Base-by-base conservation (phyloP, 2,113 vertebrate genomes). In the Sander lucioperca region DNA sequence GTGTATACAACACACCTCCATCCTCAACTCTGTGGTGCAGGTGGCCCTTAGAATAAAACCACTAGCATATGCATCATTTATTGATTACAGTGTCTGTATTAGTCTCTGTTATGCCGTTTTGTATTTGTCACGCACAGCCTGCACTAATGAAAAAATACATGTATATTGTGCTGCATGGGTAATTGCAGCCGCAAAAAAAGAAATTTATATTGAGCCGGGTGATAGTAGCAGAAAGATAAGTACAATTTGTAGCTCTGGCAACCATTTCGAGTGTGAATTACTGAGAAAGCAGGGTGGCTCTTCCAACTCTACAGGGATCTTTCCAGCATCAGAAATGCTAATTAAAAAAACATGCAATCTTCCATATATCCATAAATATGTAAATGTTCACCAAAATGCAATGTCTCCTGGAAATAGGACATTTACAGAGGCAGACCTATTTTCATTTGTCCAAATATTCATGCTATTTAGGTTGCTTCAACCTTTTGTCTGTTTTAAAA, bases 21-120 rank as follows among this genome's bases (percentile, higher is more conserved):
- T 87, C 67, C 73, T 80, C 14, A 36, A 74, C 74, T 72, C 56
- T 73, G 70, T 88, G 82, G 86, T 77, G 90, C 88, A 91, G 86
- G 90, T 91, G 86, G 86, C 78, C 84, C 84, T 85, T 73, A 72
- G 80, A 91, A 91, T 86, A 74, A 86, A 93, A 87, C 74, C 79
- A 66, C 79, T 45, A 78, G 51, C 72, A 79, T 88, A 88, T 92
- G 82, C 85, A 92, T 92, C 80, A 88, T 90, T 86, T 76, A 88
- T 89, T 82, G 80, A 80, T 86, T 61, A 54, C 53, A 80, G 76
- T 74, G 63, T 84, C 79, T 85, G 57, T 66, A 72, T 87, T 86
- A 54, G 69, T 86, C 79, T 89, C 76, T 85, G 75, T 91, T 86
- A 83, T 70, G 58, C 73, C 58, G 62, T 69, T 78, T 87, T 71